These are phyloP conservation scores for Drosophila takahashii DNA, from an alignment of 1,140 invertebrate genomes.

Conservation along the genomic window DNA sequence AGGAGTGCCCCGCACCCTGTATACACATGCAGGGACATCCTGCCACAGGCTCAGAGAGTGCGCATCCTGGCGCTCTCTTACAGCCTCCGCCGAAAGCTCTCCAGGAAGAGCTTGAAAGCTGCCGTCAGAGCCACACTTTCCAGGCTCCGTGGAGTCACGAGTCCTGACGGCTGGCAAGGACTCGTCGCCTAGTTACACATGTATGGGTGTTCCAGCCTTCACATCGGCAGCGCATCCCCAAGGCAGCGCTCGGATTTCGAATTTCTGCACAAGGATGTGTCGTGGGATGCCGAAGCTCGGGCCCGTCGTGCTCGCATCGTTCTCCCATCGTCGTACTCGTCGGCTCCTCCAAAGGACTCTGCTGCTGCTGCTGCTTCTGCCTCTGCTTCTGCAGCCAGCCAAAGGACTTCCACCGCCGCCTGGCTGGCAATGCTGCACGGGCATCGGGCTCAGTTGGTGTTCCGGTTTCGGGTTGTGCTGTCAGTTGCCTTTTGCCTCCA, in stretches of 20 bases:
- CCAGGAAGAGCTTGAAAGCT: constrained; percentile 43
- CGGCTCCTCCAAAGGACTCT: constrained; percentile 54
- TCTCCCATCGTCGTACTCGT: too few species aligned
- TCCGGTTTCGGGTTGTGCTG: constrained; percentile 85
- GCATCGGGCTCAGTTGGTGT: constrained; percentile 84
- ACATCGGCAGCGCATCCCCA: constrained; percentile 21
- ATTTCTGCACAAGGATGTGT: constrained; percentile 53
- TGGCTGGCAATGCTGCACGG: constrained; percentile 67
- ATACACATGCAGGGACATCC: not conserved
- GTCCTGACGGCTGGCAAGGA: constrained; percentile 43
- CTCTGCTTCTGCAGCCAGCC: constrained; percentile 24
- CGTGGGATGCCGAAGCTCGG: constrained; percentile 18
- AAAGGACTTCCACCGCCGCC: constrained; percentile 69
- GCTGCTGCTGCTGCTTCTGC: not conserved
- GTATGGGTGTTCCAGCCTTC: constrained; percentile 29
- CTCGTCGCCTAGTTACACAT: constrained; percentile 17
- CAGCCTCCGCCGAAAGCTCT: constrained; percentile 41
- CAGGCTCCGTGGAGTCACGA: constrained; percentile 40
- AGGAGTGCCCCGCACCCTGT: constrained; percentile 27
- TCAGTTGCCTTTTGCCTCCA: constrained; percentile 83
- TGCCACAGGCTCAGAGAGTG: constrained; percentile 11
- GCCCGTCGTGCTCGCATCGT: constrained; percentile 12
- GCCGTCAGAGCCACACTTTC: constrained; percentile 25
- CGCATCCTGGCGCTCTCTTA: constrained; percentile 29
- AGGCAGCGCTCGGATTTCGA: constrained; percentile 20